Percentiles rank a stretch among this genome's conserved stretches.
phyloP scores from a whole-genome alignment of 2,113 vertebrate species.

The Menidia beryllina region DNA sequence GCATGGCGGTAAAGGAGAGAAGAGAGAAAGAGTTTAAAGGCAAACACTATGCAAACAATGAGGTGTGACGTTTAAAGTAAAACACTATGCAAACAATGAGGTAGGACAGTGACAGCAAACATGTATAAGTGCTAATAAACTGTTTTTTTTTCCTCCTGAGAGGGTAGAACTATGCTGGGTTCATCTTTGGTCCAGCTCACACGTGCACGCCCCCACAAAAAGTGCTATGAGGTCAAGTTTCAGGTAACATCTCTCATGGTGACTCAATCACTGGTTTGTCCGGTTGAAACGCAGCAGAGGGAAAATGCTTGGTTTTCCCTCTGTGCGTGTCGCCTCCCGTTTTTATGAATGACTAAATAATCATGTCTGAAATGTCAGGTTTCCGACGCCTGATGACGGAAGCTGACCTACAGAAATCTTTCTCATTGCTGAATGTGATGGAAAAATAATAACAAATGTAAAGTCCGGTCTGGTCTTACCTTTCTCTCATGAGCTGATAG shows the following conservation, averaged over 20 bases:
- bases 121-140: background rate
- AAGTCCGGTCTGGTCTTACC: conserved; percentile 80
- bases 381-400: conserved; percentile 76
- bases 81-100: conserved; percentile 5
- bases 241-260: background rate
- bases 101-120: background rate
- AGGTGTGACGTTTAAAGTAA: conserved; percentile 9
- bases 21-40: conserved; percentile 14
- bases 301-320: background rate
- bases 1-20: conserved; percentile 19
- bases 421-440: too few species aligned
- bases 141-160: background rate
- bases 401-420: conserved; percentile 23
- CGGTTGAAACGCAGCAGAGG: too few species aligned
- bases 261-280: background rate
- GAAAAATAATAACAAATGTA: background rate
- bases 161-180: background rate
- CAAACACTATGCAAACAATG: conserved; percentile 10
- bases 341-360: conserved; percentile 92
- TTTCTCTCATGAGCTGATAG: conserved; percentile 98
- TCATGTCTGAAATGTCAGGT: conserved; percentile 93
- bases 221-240: too few species aligned
- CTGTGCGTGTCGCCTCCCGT: conserved; percentile 83
- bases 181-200: too few species aligned
- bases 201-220: background rate